Evolutionary conservation across 2,113 vertebrate genomes (phyloP).

Genomic region (Harpagus bidentatus): DNA sequence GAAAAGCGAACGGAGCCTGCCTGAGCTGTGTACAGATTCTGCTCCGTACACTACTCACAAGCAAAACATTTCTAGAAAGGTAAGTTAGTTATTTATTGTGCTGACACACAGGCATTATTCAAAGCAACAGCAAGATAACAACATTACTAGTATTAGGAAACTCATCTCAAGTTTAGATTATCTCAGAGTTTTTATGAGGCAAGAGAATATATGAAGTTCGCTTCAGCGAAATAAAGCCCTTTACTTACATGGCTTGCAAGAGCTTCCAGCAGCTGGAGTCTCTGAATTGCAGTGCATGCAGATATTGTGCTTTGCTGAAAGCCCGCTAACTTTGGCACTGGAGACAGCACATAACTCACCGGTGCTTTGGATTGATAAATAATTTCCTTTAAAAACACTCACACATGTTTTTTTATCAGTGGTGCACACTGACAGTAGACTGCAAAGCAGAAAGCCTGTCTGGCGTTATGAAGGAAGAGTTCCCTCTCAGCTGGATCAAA

Average conservation of each 20-base stretch:
- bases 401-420: constrained; percentile 2
- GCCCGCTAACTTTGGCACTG: constrained; percentile 35
- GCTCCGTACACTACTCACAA: background rate
- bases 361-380: constrained; percentile 56
- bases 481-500: background rate
- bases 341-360: constrained; percentile 25
- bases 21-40: background rate
- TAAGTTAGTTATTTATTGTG: background rate
- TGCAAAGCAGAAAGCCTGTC: background rate
- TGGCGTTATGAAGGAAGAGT: background rate
- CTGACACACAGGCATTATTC: background rate
- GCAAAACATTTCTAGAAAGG: background rate
- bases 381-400: constrained; percentile 50
- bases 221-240: background rate
- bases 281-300: constrained; percentile 41
- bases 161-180: background rate
- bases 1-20: background rate
- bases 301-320: constrained; percentile 49
- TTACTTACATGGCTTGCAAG: constrained; percentile 67
- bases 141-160: background rate
- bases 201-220: constrained; percentile 4
- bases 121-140: background rate
- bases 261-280: constrained; percentile 62
- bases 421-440: background rate
- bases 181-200: background rate